phyloP scores from a whole-genome alignment of 2,113 vertebrate genomes.

The Burhinus bistriatus region DNA sequence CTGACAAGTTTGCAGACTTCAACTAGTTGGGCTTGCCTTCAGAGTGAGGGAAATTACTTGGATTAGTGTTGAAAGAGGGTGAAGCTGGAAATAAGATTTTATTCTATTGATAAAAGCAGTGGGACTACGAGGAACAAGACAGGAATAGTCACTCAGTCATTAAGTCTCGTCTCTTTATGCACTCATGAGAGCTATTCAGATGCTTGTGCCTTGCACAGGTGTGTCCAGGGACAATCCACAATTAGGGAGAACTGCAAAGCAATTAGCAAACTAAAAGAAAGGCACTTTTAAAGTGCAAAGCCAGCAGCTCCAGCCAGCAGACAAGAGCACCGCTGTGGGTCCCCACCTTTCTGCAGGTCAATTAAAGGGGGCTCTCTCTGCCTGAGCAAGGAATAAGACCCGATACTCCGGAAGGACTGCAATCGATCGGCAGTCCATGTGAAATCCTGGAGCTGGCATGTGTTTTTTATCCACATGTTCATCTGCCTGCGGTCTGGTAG shows the following conservation, averaged over 20 bases:
- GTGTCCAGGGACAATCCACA: not conserved
- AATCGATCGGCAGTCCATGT: not conserved
- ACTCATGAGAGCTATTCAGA: not conserved
- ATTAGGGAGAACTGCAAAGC: not conserved
- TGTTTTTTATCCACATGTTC: not conserved
- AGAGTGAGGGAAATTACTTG: not conserved
- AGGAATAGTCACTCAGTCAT: not conserved
- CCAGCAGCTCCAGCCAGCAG: not conserved
- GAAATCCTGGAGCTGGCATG: not conserved
- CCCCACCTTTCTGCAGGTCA: not conserved
- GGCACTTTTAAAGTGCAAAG: not conserved
- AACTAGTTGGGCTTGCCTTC: not conserved
- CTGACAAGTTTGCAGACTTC: conserved; percentile 23
- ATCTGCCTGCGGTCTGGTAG: not conserved
- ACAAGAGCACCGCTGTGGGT: not conserved
- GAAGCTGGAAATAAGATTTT: not conserved
- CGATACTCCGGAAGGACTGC: not conserved
- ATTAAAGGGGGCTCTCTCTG: not conserved
- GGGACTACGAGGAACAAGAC: not conserved
- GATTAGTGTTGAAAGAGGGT: not conserved
- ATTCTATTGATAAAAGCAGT: not conserved
- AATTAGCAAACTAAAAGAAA: not conserved
- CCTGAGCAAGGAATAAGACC: not conserved
- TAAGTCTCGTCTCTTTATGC: not conserved
- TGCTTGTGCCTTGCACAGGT: not conserved